phyloP scores from a whole-genome alignment of 2,113 vertebrate genomes.

The Myotis davidii region DNA sequence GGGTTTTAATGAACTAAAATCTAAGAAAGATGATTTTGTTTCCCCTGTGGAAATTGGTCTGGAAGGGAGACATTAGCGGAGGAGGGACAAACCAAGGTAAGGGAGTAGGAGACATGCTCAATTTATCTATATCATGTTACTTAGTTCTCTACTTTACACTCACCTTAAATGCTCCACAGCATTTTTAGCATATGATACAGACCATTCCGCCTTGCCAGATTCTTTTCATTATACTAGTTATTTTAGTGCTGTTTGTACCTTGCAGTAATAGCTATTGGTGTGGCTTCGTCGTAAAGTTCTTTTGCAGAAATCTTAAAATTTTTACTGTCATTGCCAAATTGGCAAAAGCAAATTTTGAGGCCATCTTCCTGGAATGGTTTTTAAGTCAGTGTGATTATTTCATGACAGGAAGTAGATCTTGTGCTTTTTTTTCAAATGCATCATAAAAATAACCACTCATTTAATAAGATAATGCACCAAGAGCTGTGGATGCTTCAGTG shows the following conservation, averaged over 20 bases:
- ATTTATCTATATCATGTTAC: background rate
- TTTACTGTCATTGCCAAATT: background rate
- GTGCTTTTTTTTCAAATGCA: background rate
- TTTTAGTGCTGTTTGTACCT: background rate
- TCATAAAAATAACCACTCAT: slow-evolving; percentile 48
- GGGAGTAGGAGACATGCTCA: background rate
- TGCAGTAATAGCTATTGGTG: background rate
- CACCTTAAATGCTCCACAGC: background rate
- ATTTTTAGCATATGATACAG: background rate
- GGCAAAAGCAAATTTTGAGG: background rate
- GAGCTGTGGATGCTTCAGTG: background rate
- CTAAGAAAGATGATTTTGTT: background rate
- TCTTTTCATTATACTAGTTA: background rate
- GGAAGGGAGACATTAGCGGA: background rate
- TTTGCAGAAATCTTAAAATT: slow-evolving; percentile 37
- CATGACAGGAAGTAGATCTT: slow-evolving; percentile 19
- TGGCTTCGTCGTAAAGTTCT: background rate
- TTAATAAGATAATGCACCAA: slow-evolving; percentile 59
- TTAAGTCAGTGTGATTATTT: slow-evolving; percentile 21
- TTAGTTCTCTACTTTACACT: background rate
- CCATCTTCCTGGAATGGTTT: slow-evolving; percentile 18
- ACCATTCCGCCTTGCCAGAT: background rate
- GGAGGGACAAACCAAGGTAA: background rate
- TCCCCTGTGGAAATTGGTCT: background rate
- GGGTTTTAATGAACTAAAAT: background rate